Evolutionary conservation across 1,140 invertebrate genomes (phyloP).

Genomic region (Drosophila fuyamai): DNA sequence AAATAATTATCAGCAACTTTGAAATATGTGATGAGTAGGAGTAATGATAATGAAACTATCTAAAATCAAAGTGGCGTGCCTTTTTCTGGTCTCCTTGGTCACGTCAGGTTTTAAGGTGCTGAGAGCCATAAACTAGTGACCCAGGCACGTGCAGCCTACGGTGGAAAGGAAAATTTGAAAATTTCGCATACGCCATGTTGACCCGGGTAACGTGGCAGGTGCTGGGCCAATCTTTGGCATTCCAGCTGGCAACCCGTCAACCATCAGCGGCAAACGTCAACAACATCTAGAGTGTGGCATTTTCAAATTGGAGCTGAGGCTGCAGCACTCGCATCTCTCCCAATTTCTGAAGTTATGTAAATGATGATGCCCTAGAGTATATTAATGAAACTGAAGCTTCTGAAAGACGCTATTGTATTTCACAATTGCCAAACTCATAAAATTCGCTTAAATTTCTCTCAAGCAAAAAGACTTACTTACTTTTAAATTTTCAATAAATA

Average conservation of each 20-base stretch:
- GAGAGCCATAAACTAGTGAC: constrained; percentile 15
- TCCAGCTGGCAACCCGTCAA: constrained; percentile 19
- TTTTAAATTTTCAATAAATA: no score
- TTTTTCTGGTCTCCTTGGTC: background rate
- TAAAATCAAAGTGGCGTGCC: background rate
- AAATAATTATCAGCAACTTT: constrained; percentile 13
- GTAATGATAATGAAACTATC: background rate
- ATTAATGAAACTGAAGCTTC: background rate
- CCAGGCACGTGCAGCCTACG: constrained; percentile 34
- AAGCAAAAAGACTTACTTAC: no score
- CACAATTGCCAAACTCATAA: no score
- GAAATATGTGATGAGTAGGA: background rate
- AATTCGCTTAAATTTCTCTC: no score
- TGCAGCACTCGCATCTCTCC: background rate
- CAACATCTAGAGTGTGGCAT: constrained; percentile 36
- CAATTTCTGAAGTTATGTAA: constrained; percentile 34
- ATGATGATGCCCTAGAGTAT: background rate
- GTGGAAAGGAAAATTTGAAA: constrained; percentile 17
- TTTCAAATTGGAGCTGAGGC: constrained; percentile 8
- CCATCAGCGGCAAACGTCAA: constrained; percentile 48
- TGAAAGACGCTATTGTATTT: no score
- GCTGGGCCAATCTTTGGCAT: constrained; percentile 57
- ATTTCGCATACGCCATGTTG: constrained; percentile 50
- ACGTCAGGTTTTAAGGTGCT: background rate
- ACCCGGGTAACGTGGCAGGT: constrained; percentile 52